A percentile compares a stretch with the other conserved stretches of the same genome.
phyloP scores from a whole-genome alignment of 2,888 invertebrate genomes.

The Drosophila vallismaia region DNA sequence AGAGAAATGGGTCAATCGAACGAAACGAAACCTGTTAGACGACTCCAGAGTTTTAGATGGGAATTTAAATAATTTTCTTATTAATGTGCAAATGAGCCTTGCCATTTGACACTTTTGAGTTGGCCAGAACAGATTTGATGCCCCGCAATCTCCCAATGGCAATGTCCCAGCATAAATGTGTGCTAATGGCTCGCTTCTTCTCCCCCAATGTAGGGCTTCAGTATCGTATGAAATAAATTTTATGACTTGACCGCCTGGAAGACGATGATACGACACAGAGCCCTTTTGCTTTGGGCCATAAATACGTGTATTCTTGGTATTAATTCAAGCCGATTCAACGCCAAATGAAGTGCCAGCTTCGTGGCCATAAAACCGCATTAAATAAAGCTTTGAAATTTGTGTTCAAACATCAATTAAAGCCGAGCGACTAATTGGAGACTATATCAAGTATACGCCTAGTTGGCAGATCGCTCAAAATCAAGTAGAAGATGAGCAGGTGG shows the following conservation, averaged over 20 bases:
- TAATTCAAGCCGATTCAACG: conserved; percentile 47
- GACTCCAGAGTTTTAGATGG: conserved; percentile 8
- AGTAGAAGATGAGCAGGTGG: background rate
- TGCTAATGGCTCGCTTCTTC: conserved; percentile 48
- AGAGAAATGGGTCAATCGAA: conserved; percentile 65
- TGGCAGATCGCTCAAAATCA: conserved; percentile 1
- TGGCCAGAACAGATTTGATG: conserved; percentile 56
- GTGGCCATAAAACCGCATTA: conserved; percentile 64
- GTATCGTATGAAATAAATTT: conserved; percentile 56
- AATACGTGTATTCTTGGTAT: conserved; percentile 40
- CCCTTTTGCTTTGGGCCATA: conserved; percentile 45
- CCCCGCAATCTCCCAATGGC: conserved; percentile 12
- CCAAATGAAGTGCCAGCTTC: conserved; percentile 44
- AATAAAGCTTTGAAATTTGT: conserved; percentile 33
- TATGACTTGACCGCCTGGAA: conserved; percentile 45
- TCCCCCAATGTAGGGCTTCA: conserved; percentile 13
- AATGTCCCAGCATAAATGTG: conserved; percentile 33
- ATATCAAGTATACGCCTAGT: conserved; percentile 51
- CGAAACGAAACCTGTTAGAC: conserved; percentile 60
- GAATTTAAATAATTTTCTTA: conserved; percentile 65
- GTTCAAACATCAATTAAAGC: conserved; percentile 28
- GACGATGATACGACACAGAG: conserved; percentile 32
- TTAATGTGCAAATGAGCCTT: conserved; percentile 70
- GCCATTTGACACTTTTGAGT: conserved; percentile 67
- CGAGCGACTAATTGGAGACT: conserved; percentile 61